phyloP scores from a whole-genome alignment of 2,797 vertebrate genomes.

The Tadarida brasiliensis region DNA sequence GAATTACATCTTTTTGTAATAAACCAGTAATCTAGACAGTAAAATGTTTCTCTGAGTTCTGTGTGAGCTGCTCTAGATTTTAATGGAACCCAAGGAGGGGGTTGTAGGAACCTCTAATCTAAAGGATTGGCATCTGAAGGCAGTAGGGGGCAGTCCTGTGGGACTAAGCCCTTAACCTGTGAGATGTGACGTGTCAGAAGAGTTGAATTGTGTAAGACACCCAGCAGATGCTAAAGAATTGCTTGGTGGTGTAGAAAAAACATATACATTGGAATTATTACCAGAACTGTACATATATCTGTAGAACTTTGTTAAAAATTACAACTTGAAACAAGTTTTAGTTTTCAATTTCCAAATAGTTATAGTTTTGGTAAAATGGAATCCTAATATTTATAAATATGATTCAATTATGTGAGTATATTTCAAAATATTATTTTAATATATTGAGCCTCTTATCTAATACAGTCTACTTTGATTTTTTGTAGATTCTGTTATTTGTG shows the following conservation, averaged over 20 bases:
- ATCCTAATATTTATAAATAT: not conserved
- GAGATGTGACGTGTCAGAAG: not conserved
- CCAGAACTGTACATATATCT: not conserved
- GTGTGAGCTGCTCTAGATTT: not conserved
- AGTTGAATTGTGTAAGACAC: not conserved
- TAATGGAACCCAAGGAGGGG: not conserved
- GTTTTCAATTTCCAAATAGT: not conserved
- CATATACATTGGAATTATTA: not conserved
- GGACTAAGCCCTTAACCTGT: not conserved
- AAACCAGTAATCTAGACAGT: not conserved
- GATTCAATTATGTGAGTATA: not conserved
- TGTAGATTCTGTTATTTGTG: not conserved
- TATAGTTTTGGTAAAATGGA: not conserved
- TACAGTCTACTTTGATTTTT: not conserved
- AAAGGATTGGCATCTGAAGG: not conserved
- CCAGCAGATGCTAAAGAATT: not conserved
- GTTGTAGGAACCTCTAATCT: not conserved
- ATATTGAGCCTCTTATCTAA: not conserved
- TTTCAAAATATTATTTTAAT: not conserved
- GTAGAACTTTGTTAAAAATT: slow-evolving; percentile 6
- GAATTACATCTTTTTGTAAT: not conserved
- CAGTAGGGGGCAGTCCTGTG: not conserved
- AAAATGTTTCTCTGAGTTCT: not conserved
- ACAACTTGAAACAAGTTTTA: slow-evolving; percentile 23
- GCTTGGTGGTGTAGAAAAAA: not conserved